Base-by-base conservation (phyloP, 2,113 vertebrate species). In the Nannospalax galili region DNA sequence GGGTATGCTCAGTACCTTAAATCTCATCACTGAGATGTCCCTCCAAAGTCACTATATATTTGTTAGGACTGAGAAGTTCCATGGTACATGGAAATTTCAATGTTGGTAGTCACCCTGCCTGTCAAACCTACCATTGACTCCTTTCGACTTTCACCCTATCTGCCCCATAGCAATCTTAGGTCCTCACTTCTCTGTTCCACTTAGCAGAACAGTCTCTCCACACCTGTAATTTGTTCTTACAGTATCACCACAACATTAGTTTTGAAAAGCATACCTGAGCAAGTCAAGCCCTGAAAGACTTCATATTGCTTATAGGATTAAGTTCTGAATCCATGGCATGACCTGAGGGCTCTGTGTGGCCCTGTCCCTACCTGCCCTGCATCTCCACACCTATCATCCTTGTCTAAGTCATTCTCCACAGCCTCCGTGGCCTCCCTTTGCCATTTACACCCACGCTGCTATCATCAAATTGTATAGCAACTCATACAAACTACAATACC, bases 321-420 rank as follows among this genome's bases (percentile, higher is more conserved):
- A 48, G 35, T 24, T 22, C 52, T 4, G 26, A 11, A 52, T 28
- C 35, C 3, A 32, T 37, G 19, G 30, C 14, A 14, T 1, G 35
- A 8, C 16, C 4, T 7, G 5, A 12, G 12, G 14, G 16, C 9
- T 20, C 37, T 5, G 0, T 64, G 1, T 70, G 62, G 11, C 11
- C 6, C 35, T 19, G 20, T 32, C 17, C 5, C 22, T 35, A 7
- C n/a, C 65, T 48, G 16, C 7, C 3, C 1, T 62, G 8, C 42
- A 60, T 90, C 70, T 72, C 4, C 48, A 52, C 6, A 60, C 32
- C 9, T 0, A 5, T 56, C 3, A 5, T 26, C 10, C 9, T 78
- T 24, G 62, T 17, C 24, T 48, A 2, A 69, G 62, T 40, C 26
- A 52, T 22, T 37, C 7, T 4, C 26, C 6, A 16, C 45, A 10